phyloP scores from a whole-genome alignment of 2,797 vertebrate genomes.

The Ceryle rudis region DNA sequence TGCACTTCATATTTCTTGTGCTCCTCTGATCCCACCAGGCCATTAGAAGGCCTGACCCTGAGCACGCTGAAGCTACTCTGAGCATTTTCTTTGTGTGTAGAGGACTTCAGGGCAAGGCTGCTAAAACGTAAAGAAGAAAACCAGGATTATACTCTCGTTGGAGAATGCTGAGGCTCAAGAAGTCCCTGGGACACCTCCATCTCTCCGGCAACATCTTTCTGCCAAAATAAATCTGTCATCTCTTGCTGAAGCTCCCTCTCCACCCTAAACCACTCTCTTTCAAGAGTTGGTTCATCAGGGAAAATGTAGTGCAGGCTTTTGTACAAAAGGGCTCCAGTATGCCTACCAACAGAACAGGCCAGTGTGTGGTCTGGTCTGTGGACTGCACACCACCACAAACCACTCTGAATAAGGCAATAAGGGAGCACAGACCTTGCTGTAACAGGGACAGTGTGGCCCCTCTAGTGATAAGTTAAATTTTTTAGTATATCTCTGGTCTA shows the following conservation, averaged over 20 bases:
- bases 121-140: constrained; percentile 5
- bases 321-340: background rate
- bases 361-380: background rate
- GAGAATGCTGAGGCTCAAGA: background rate
- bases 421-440: background rate
- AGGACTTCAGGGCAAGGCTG: background rate
- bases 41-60: constrained; percentile 32
- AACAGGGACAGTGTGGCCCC: background rate
- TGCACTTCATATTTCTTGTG: constrained; percentile 65
- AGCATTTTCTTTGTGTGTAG: background rate
- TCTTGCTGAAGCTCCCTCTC: background rate
- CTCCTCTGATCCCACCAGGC: constrained; percentile 36
- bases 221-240: background rate
- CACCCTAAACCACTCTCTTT: background rate
- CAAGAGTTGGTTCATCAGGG: background rate
- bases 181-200: background rate
- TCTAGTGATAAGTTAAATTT: background rate
- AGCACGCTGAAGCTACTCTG: background rate
- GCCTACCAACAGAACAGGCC: background rate
- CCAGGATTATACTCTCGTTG: background rate
- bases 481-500: background rate
- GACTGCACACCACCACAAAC: background rate
- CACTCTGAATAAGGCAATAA: background rate
- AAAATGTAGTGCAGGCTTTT: background rate
- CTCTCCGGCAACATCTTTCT: background rate